phyloP scores from a whole-genome alignment of 2,113 vertebrate genomes.

The Calonectris borealis region DNA sequence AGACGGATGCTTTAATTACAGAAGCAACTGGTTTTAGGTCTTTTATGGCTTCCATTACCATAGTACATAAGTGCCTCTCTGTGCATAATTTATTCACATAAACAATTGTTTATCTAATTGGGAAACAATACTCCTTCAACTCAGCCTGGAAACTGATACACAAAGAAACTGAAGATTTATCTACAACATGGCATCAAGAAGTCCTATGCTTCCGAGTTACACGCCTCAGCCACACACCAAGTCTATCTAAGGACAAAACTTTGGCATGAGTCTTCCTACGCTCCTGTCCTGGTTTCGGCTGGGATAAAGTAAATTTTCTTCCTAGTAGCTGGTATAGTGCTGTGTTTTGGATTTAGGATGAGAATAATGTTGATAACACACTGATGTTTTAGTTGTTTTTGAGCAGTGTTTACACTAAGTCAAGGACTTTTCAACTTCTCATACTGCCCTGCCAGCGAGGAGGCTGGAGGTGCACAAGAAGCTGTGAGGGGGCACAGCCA shows the following conservation, averaged over 20 bases:
- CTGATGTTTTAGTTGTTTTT: too few species aligned
- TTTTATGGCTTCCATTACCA: not conserved
- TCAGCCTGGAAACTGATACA: not conserved
- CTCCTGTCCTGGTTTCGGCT: too few species aligned
- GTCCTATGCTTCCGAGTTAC: not conserved
- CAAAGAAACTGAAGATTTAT: not conserved
- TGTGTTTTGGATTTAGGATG: too few species aligned
- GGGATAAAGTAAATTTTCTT: too few species aligned
- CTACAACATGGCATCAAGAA: not conserved
- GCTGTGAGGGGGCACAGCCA: too few species aligned
- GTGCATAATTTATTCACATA: not conserved
- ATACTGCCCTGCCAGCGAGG: too few species aligned
- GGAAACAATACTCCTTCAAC: not conserved
- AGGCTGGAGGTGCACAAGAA: too few species aligned
- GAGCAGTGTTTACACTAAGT: too few species aligned
- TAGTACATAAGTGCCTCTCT: not conserved
- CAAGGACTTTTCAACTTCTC: too few species aligned
- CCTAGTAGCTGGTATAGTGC: too few species aligned
- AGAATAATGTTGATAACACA: too few species aligned
- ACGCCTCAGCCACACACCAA: not conserved
- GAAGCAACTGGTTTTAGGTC: not conserved
- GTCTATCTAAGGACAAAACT: not conserved
- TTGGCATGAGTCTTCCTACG: not conserved
- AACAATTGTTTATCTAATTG: not conserved
- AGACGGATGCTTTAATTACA: constrained; percentile 14